Conservation (phyloP, 2,113 vertebrate species). For the Oryzias celebensis region DNA sequence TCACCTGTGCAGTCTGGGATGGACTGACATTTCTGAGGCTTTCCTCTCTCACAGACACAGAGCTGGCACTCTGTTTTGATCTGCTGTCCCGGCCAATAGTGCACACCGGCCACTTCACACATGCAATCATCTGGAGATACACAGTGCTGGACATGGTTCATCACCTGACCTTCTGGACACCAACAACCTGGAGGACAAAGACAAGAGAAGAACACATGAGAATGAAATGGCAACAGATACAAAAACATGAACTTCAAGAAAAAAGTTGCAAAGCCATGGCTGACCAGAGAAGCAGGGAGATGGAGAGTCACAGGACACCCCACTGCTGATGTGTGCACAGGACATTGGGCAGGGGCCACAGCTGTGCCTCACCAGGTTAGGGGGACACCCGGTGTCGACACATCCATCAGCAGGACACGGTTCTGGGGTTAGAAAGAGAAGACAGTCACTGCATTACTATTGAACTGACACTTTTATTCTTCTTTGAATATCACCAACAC, state of each 20-base stretch:
- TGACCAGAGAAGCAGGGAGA: slow-evolving; percentile 81
- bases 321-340: slow-evolving; percentile 79
- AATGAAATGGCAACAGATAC: too few relatives aligned
- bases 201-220: background rate
- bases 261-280: background rate
- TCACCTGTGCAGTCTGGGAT: slow-evolving; percentile 83
- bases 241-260: too few relatives aligned
- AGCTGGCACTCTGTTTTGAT: slow-evolving; percentile 82
- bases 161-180: slow-evolving; percentile 81
- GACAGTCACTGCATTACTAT: background rate
- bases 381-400: slow-evolving; percentile 74
- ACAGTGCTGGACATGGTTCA: slow-evolving; percentile 74
- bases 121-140: slow-evolving; percentile 78
- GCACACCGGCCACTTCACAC: slow-evolving; percentile 76
- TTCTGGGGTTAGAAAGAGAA: slow-evolving; percentile 54
- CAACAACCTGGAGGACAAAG: slow-evolving; percentile 80
- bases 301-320: slow-evolving; percentile 49
- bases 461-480: too few relatives aligned
- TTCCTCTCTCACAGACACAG: slow-evolving; percentile 83
- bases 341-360: slow-evolving; percentile 85
- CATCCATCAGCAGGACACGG: slow-evolving; percentile 80
- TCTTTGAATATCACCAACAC: too few relatives aligned
- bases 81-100: slow-evolving; percentile 76
- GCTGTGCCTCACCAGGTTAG: slow-evolving; percentile 65
- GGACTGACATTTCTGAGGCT: slow-evolving; percentile 74